Percentiles rank a stretch among this genome's conserved stretches.
These are phyloP conservation scores for Prionace glauca DNA, from an alignment of 2,797 vertebrate genomes.

Conservation along the genomic window DNA sequence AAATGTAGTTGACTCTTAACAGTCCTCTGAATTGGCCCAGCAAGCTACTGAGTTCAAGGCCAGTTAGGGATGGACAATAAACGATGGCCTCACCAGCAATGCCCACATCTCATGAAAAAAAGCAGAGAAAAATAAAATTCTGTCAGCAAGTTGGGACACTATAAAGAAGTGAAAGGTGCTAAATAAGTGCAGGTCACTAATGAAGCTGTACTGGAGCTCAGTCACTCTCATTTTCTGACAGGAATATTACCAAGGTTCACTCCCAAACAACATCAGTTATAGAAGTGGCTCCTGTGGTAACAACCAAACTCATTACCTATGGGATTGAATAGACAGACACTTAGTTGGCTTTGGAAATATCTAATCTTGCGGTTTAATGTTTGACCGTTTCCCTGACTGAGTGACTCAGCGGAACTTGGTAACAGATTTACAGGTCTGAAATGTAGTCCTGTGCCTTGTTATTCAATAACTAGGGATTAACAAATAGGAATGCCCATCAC, in stretches of 20 bases:
- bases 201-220: neutral
- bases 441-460: neutral
- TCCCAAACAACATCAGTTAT: neutral
- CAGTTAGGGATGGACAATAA: neutral
- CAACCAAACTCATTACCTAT: neutral
- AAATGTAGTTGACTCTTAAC: neutral
- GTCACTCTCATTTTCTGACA: neutral
- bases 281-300: neutral
- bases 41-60: neutral
- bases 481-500: neutral
- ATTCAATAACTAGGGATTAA: conserved; percentile 29
- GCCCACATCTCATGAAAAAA: neutral
- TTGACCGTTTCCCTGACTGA: conserved; percentile 11
- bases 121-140: neutral
- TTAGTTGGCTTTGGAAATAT: neutral
- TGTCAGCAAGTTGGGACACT: neutral
- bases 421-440: neutral
- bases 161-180: neutral
- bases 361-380: conserved; percentile 30
- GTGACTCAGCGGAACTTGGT: neutral
- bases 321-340: neutral
- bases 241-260: neutral
- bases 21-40: neutral
- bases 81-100: no score
- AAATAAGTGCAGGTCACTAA: neutral